Evolutionary conservation across 2,113 vertebrate genomes (phyloP), one percentile per base, ranked within the genome.

Genomic region (Pedionomus torquatus): DNA sequence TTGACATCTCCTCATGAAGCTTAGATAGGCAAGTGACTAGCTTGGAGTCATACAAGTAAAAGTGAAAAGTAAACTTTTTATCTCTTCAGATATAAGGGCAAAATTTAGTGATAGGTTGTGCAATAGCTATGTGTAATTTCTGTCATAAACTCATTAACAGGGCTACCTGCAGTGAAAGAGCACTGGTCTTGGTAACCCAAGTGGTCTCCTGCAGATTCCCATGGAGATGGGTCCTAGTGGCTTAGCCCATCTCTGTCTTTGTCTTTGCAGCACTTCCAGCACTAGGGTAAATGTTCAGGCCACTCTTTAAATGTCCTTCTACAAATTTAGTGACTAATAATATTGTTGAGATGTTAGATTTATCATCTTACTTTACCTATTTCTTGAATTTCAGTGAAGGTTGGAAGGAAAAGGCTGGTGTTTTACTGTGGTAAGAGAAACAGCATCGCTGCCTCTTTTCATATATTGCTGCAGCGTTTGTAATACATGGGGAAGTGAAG

Each of bases 401-500:
- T 71, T 89, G 55, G 35, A 84, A 81, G 43, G 74, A 49, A 64
- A 46, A 79, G 14, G 7, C 23, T 19, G 46, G 4, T 76, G 8
- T 44, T 75, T n/a, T 52, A 1, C 9, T 55, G 43, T 16, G 1
- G 17, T 78, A 39, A 31, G 12, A 2, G 9, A 58, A 35, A 43
- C 31, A 52, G 20, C 9, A 8, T 43, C 19, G 3, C 61, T 87
- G 35, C 18, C 18, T 82, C 33, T 17, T 91, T 48, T 21, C 2
- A 0, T 51, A 0, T 16, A 1, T 61, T 35, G 5, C 39, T 55
- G 49, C 55, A 60, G 4, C 7, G 13, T 75, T 58, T 46, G 14
- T 48, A 16, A 5, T 30, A 31, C 2, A 13, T 4, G 18, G 35
- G 15, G 41, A 48, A 35, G 30, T 71, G 24, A 72, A 19, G 10